These are phyloP conservation scores for Echinops telfairi DNA, from an alignment of 2,113 vertebrate species.

Conservation along the genomic window DNA sequence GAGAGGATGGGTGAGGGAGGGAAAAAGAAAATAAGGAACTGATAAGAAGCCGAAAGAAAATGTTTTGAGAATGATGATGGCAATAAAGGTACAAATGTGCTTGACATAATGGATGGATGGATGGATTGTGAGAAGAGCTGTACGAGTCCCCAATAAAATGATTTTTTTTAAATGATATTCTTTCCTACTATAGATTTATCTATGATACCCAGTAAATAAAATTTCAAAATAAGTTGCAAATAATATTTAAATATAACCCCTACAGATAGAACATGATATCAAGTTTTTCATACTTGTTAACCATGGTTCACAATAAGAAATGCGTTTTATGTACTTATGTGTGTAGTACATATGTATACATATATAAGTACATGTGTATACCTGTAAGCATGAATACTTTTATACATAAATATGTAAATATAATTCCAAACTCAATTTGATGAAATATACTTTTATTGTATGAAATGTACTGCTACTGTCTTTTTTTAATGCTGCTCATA, in stretches of 20 bases:
- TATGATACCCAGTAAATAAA: slow-evolving; percentile 11
- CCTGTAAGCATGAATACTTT: neutral
- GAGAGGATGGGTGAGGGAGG: too few relatives aligned
- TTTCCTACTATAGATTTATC: neutral
- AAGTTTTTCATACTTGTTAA: slow-evolving; percentile 2
- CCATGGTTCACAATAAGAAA: slow-evolving; percentile 13
- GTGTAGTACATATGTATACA: neutral
- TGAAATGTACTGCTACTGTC: neutral
- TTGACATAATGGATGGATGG: too few relatives aligned
- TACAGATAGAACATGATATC: neutral
- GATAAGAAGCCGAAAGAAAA: too few relatives aligned
- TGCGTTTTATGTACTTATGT: neutral
- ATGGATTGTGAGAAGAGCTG: too few relatives aligned
- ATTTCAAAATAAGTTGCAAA: slow-evolving; percentile 40
- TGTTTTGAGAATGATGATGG: too few relatives aligned
- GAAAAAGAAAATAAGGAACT: too few relatives aligned
- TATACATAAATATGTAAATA: neutral
- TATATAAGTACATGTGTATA: neutral
- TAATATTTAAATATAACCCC: slow-evolving; percentile 2
- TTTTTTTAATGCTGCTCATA: neutral
- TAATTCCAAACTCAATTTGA: slow-evolving; percentile 5
- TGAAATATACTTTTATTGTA: neutral
- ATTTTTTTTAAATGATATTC: too few relatives aligned
- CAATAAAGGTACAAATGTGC: too few relatives aligned
- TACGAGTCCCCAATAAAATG: too few relatives aligned